Evolutionary conservation across 2,113 vertebrate genomes (phyloP).

Genomic region (Leptosomus discolor): DNA sequence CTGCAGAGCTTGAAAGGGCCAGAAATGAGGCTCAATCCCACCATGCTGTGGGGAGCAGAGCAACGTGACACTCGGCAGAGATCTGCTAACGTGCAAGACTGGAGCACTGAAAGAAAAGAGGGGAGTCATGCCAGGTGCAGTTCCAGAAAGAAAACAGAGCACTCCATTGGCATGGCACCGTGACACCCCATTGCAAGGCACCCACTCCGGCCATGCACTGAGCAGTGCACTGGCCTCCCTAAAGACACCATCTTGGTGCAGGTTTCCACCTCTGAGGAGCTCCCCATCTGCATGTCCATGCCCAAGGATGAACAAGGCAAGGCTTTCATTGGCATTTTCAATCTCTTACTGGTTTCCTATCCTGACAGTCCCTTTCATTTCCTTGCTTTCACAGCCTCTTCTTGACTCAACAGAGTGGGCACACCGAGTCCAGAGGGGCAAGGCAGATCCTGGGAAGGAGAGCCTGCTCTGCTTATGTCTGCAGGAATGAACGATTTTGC

Average conservation of each 20-base stretch:
- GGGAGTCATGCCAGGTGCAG: accelerated
- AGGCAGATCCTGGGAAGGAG: not conserved
- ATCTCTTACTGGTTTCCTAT: not conserved
- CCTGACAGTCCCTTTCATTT: accelerated
- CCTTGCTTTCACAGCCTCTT: not conserved
- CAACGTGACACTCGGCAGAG: not conserved
- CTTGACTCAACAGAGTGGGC: accelerated
- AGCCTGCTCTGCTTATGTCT: not conserved
- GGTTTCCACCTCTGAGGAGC: not conserved
- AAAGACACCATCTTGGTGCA: not conserved
- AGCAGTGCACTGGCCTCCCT: accelerated
- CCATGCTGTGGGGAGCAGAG: accelerated
- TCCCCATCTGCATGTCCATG: accelerated
- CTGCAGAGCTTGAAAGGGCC: not conserved
- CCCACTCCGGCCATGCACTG: accelerated
- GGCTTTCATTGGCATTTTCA: not conserved
- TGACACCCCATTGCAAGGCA: accelerated
- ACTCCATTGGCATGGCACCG: not conserved
- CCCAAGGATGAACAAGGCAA: not conserved
- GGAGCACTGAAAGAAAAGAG: not conserved
- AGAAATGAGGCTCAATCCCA: not conserved
- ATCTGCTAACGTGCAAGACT: not conserved
- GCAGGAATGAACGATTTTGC: not conserved
- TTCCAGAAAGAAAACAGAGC: not conserved
- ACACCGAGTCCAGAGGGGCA: not conserved